Evolutionary conservation across 2,797 vertebrate genomes (phyloP).

Genomic region (Sebastes oblongus): DNA sequence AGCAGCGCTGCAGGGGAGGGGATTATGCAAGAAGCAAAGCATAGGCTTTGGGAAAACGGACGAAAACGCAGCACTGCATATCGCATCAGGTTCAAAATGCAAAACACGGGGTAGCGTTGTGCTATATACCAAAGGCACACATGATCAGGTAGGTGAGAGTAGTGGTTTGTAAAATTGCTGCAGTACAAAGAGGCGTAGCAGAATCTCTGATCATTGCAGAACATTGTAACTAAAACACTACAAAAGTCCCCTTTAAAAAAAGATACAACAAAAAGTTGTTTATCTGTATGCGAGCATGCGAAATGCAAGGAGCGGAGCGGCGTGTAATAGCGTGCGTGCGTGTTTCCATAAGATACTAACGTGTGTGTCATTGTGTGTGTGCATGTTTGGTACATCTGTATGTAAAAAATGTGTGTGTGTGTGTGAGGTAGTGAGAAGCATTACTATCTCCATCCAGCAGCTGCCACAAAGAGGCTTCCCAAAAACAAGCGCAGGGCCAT

Average conservation of each 20-base stretch:
- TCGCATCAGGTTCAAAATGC: slow-evolving; percentile 50
- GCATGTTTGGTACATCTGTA: slow-evolving; percentile 60
- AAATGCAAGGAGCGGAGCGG: slow-evolving; percentile 54
- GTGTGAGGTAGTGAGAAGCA: slow-evolving; percentile 48
- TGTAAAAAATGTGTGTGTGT: slow-evolving; percentile 40
- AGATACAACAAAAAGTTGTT: slow-evolving; percentile 66
- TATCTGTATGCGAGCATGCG: slow-evolving; percentile 52
- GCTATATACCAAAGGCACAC: slow-evolving; percentile 36
- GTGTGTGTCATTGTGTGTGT: slow-evolving; percentile 48
- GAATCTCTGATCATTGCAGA: slow-evolving; percentile 52
- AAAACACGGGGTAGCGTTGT: slow-evolving; percentile 43
- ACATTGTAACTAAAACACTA: slow-evolving; percentile 47
- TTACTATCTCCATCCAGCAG: slow-evolving; percentile 80
- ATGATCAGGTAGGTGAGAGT: slow-evolving; percentile 50
- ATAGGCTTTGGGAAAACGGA: slow-evolving; percentile 30
- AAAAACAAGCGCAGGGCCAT: slow-evolving; percentile 77
- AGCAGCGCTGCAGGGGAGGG: slow-evolving; percentile 40
- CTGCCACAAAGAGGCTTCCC: slow-evolving; percentile 80
- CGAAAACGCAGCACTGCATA: slow-evolving; percentile 29
- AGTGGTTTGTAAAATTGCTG: slow-evolving; percentile 54
- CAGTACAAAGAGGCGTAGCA: slow-evolving; percentile 26
- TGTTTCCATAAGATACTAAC: slow-evolving; percentile 66
- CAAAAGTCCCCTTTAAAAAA: slow-evolving; percentile 55
- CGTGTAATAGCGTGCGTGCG: slow-evolving; percentile 53
- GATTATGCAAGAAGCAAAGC: slow-evolving; percentile 55